Percentiles rank a stretch among this genome's conserved stretches.
These are phyloP conservation scores for Cephus sareptanus DNA, from an alignment of 2,888 invertebrate species.

Conservation along the genomic window DNA sequence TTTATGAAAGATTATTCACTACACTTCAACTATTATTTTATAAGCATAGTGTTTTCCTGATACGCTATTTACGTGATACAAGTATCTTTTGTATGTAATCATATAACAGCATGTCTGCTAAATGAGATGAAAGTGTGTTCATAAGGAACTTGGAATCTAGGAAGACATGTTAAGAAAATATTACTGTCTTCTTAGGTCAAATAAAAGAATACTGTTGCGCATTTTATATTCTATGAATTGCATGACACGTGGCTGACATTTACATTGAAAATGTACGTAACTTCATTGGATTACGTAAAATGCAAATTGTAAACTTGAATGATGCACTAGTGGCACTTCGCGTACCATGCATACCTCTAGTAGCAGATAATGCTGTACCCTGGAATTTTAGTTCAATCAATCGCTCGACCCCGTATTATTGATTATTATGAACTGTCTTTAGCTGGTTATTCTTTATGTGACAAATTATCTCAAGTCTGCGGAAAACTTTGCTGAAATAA, in stretches of 20 bases:
- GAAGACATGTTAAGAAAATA: not conserved
- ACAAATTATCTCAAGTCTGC: not conserved
- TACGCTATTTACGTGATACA: not conserved
- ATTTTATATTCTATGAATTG: not conserved
- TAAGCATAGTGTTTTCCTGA: not conserved
- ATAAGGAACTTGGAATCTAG: not conserved
- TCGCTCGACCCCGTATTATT: not conserved
- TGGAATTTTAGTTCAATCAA: not conserved
- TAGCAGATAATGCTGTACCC: not conserved
- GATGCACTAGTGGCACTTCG: not conserved
- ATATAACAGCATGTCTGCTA: not conserved
- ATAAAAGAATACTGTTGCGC: not conserved
- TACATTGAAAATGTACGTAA: not conserved
- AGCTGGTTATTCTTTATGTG: not conserved
- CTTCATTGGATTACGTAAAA: not conserved
- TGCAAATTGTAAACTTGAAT: not conserved
- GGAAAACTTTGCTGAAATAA: not conserved
- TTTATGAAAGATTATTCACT: not conserved
- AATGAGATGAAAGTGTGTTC: not conserved
- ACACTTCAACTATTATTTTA: not conserved
- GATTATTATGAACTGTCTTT: not conserved
- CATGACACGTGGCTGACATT: not conserved
- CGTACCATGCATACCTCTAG: not conserved
- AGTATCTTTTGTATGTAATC: not conserved
- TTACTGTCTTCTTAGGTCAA: not conserved